phyloP scores from a whole-genome alignment of 2,797 vertebrate species.

The Cottoperca gobio region DNA sequence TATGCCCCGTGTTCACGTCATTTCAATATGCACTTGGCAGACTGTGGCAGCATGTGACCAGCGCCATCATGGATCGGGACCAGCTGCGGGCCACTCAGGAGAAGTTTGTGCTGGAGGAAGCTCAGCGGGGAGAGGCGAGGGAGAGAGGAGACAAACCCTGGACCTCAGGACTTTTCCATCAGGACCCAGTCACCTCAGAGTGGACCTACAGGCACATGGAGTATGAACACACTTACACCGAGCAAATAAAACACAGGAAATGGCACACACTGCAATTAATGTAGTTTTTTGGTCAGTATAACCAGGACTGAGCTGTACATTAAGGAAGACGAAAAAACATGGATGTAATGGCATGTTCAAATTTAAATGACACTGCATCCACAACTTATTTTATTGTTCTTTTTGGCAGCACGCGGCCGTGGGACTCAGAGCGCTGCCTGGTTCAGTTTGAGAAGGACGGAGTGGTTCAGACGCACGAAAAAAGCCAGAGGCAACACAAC shows the following conservation, averaged over 20 bases:
- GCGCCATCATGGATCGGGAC: constrained; percentile 91
- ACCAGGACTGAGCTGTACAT: background rate
- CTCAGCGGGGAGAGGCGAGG: constrained; percentile 86
- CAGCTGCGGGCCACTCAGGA: constrained; percentile 93
- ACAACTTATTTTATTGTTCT: background rate
- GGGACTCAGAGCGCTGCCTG: constrained; percentile 90
- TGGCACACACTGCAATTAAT: background rate
- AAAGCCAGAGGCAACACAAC: constrained; percentile 71
- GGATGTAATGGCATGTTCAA: background rate
- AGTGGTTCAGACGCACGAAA: constrained; percentile 90
- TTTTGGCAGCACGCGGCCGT: constrained; percentile 86
- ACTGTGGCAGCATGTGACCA: constrained; percentile 95
- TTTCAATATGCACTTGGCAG: constrained; percentile 69
- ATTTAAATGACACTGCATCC: background rate
- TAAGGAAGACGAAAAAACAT: background rate
- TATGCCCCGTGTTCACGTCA: background rate
- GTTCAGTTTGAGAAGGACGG: constrained; percentile 94
- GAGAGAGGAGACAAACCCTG: constrained; percentile 89
- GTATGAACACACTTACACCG: constrained; percentile 79
- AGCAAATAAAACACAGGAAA: background rate
- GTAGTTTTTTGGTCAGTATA: background rate
- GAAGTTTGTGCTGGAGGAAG: constrained; percentile 93
- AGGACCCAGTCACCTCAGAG: constrained; percentile 84
- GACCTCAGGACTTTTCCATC: constrained; percentile 88
- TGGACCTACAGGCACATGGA: constrained; percentile 93